Base-by-base conservation (phyloP, 2,113 vertebrate genomes). In the Rhinoptilus africanus region DNA sequence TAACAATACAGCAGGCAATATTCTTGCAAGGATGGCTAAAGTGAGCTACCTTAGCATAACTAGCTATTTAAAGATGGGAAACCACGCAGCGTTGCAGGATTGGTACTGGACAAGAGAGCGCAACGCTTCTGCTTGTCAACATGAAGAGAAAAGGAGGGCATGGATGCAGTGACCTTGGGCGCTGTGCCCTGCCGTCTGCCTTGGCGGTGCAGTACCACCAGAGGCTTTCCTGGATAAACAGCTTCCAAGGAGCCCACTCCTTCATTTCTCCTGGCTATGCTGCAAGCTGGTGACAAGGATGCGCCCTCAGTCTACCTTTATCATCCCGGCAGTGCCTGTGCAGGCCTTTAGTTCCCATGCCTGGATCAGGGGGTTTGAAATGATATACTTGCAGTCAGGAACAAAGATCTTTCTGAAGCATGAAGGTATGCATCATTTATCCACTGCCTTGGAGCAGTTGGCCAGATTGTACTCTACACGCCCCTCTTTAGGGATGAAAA, bases 121-220 rank as follows among this genome's bases (percentile, higher is more conserved):
- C 14, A 35, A 37, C 2, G 10, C 28, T 86, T 84, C 67, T 60
- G 2, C 0, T 0, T 14, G 22, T 32, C 39, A n/a, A 1, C 1
- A 3, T 48, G 24, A 48, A 60, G 34, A 60, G 60, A 64, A 59
- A 54, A 60, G 22, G 5, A 28, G 59, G 15, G 19, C 28, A 35
- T 37, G 22, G 39, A 15, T 32, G 26, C 21, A 9, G 51, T 15
- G 34, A 64, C 28, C 39, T 60, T 0, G 1, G 23, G 48, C 28
- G 17, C 48, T 76, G 32, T n/a, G 43, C 9, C 17, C 35, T 39
- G 62, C 37, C 4, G 0, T 45, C 85, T 67, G 14, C 48, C 34
- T 50, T 30, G 30, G 45, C 1, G 2, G 37, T 27, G n/a, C 0
- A 1, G 24, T 48, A 10, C 24, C 59, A 41, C 37, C 32, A 75